A percentile compares a stretch with the other conserved stretches of the same genome.
These are phyloP conservation scores for Phoxinus phoxinus DNA, from an alignment of 2,113 vertebrate species.

Conservation along the genomic window DNA sequence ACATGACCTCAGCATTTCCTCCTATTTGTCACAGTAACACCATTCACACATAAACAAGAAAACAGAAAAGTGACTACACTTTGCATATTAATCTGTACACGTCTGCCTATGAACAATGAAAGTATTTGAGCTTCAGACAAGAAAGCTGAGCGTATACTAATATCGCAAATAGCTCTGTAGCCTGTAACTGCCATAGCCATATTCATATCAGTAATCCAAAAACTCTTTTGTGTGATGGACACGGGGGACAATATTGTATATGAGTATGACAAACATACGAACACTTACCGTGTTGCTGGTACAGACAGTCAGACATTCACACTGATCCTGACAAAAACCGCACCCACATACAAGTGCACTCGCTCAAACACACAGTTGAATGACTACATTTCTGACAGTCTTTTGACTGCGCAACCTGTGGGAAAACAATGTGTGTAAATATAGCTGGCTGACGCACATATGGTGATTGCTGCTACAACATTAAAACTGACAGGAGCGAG, in stretches of 20 bases:
- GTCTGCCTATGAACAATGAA: not conserved
- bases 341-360: constrained; percentile 37
- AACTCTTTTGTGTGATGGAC: not conserved
- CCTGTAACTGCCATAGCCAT: not conserved
- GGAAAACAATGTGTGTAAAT: constrained; percentile 34
- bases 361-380: constrained; percentile 35
- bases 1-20: not conserved
- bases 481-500: not conserved
- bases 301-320: constrained; percentile 37
- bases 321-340: constrained; percentile 45
- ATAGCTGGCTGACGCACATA: constrained; percentile 25
- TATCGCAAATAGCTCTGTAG: not conserved
- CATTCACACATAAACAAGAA: constrained; percentile 2
- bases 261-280: not conserved
- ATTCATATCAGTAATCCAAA: not conserved
- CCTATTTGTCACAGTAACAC: not conserved
- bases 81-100: not conserved
- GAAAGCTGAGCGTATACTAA: not conserved
- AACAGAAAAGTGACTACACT: not conserved
- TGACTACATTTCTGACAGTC: constrained; percentile 38
- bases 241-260: not conserved
- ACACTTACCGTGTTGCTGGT: constrained; percentile 54
- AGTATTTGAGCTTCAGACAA: not conserved
- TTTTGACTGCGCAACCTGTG: constrained; percentile 13
- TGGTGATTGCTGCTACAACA: not conserved